Percentiles rank a stretch among this genome's conserved stretches.
These are phyloP conservation scores for Ctenosaura bakeri DNA, from an alignment of 2,797 vertebrate species.

Conservation along the genomic window DNA sequence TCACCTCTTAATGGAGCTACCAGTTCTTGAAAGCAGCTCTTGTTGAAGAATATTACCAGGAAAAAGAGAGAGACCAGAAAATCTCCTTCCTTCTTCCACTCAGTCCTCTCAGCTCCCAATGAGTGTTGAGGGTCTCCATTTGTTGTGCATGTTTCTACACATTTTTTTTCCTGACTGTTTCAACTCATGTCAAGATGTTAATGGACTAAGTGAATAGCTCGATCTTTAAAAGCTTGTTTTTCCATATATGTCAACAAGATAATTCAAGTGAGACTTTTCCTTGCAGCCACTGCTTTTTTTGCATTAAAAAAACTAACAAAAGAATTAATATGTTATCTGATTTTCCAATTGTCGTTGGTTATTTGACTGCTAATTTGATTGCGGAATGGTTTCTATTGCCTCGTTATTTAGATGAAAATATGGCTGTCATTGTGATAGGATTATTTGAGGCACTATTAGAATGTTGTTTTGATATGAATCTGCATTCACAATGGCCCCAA, in stretches of 20 bases:
- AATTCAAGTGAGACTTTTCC: constrained; percentile 85
- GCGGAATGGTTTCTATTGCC: constrained; percentile 76
- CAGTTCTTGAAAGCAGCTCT: neutral
- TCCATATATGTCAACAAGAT: constrained; percentile 87
- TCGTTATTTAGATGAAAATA: constrained; percentile 78
- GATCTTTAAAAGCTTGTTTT: constrained; percentile 88
- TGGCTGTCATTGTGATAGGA: constrained; percentile 67
- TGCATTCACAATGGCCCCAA: constrained; percentile 57
- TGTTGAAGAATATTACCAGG: neutral
- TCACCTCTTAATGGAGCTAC: neutral
- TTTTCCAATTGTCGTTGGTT: constrained; percentile 87
- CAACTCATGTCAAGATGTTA: constrained; percentile 60
- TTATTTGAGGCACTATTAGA: constrained; percentile 60
- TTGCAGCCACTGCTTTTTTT: constrained; percentile 81
- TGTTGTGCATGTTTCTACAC: constrained; percentile 3
- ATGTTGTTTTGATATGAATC: constrained; percentile 59
- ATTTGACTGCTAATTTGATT: constrained; percentile 97
- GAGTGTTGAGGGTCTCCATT: neutral
- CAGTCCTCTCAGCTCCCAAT: neutral
- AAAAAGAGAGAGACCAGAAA: neutral
- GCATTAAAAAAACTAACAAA: constrained; percentile 80
- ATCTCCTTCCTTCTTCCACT: neutral
- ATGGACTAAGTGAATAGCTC: constrained; percentile 82
- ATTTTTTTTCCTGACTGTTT: constrained; percentile 1
- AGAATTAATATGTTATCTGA: constrained; percentile 82